These are phyloP conservation scores for Muscicapa comitata DNA, from an alignment of 2,797 vertebrate genomes.

Conservation along the genomic window DNA sequence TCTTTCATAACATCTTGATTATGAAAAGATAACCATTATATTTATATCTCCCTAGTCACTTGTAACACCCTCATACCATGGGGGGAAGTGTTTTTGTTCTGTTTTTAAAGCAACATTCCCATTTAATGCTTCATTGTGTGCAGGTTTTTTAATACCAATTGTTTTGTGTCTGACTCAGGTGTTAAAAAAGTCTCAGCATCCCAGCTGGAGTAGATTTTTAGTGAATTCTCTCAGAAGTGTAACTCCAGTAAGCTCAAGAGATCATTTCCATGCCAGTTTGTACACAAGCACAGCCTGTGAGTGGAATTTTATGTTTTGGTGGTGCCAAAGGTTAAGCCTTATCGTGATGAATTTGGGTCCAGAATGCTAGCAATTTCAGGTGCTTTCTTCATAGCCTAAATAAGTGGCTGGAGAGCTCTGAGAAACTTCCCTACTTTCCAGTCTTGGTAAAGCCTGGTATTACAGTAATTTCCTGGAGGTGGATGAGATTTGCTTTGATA, in stretches of 20 bases:
- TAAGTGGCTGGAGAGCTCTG: not conserved
- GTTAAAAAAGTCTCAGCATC: not conserved
- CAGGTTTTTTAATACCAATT: not conserved
- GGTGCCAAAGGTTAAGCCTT: not conserved
- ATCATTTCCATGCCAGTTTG: not conserved
- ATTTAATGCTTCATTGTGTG: not conserved
- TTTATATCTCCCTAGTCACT: conserved; percentile 34
- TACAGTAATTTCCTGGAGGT: not conserved
- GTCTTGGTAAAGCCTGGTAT: not conserved
- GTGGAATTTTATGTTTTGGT: not conserved
- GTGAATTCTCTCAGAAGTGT: not conserved
- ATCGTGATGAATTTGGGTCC: not conserved
- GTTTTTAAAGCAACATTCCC: not conserved
- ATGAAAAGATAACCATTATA: conserved; percentile 30
- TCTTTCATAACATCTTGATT: conserved; percentile 56
- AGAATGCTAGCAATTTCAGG: not conserved
- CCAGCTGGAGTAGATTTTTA: not conserved
- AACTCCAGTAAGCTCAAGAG: not conserved
- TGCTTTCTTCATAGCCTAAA: not conserved
- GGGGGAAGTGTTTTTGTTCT: not conserved
- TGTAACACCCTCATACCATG: not conserved
- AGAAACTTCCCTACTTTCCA: not conserved
- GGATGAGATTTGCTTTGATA: not conserved
- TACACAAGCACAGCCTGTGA: not conserved
- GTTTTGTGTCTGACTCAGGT: not conserved